Evolutionary conservation across 1,140 invertebrate species (phyloP).

Genomic region (Drosophila willistoni): DNA sequence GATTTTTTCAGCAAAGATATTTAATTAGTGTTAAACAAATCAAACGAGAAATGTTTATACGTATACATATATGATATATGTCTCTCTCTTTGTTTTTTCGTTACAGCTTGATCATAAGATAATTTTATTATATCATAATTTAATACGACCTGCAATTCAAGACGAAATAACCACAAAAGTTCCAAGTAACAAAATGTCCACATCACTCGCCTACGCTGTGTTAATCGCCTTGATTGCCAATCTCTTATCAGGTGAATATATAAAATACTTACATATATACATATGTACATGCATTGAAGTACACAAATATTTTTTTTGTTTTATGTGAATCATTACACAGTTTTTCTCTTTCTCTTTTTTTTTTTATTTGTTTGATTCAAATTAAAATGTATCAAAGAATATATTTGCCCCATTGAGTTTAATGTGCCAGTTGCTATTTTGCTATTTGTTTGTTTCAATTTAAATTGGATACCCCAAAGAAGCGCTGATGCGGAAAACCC

Average conservation of each 20-base stretch:
- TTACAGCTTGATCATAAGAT: constrained; percentile 33
- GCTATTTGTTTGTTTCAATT: constrained; percentile 34
- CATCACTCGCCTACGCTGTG: constrained; percentile 53
- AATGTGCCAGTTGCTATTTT: not conserved
- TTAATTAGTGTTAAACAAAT: constrained; percentile 25
- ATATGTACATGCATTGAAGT: not conserved
- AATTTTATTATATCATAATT: constrained; percentile 7
- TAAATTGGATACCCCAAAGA: constrained; percentile 28
- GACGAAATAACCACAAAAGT: constrained; percentile 8
- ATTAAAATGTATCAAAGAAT: constrained; percentile 28
- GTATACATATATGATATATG: not conserved
- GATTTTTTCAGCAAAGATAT: too few relatives aligned
- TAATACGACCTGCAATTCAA: constrained; percentile 6
- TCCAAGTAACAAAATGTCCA: constrained; percentile 46
- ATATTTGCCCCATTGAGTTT: constrained; percentile 16
- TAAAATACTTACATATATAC: not conserved
- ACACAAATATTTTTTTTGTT: too few relatives aligned
- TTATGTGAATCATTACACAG: too few relatives aligned
- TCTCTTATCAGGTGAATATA: constrained; percentile 71
- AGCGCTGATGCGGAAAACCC: constrained; percentile 48
- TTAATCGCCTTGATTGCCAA: constrained; percentile 63
- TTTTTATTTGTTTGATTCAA: constrained; percentile 13
- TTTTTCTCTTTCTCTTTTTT: not conserved
- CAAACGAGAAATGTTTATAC: too few relatives aligned
- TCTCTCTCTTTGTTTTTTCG: not conserved